A percentile compares a stretch with the other conserved stretches of the same genome.
Conservation (phyloP, 1,140 invertebrate species). For the Orchestia grillus region DNA sequence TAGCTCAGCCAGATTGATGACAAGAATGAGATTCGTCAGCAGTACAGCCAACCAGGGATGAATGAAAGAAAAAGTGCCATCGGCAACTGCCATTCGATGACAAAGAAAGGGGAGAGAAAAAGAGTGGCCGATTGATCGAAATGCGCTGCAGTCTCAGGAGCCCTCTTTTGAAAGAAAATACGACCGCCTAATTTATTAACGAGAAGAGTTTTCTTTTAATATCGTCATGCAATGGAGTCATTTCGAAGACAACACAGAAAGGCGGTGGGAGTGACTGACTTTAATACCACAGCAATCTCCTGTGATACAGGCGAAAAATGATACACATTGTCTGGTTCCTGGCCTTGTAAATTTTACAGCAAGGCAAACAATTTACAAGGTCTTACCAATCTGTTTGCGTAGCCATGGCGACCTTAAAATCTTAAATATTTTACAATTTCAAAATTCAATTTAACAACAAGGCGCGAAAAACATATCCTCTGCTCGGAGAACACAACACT, state of each 20-base stretch:
- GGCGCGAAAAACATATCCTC: too few species aligned
- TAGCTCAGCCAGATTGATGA: constrained; percentile 56
- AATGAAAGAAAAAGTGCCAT: constrained; percentile 20
- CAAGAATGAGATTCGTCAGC: constrained; percentile 56
- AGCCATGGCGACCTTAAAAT: too few species aligned
- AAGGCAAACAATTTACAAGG: too few species aligned
- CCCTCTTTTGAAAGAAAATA: not conserved
- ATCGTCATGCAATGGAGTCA: not conserved
- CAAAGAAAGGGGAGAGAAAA: not conserved
- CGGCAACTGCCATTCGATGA: not conserved
- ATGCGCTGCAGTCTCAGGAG: not conserved
- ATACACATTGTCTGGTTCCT: not conserved
- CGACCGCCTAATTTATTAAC: not conserved
- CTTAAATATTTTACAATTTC: too few species aligned
- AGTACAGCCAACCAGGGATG: constrained; percentile 18
- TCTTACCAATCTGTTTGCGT: too few species aligned
- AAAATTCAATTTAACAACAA: too few species aligned
- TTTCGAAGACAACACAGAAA: not conserved
- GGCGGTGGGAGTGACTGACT: too few species aligned
- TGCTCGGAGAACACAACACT: too few species aligned
- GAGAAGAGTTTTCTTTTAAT: not conserved
- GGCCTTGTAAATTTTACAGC: not conserved
- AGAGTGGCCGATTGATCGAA: not conserved
- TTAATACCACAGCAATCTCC: not conserved
- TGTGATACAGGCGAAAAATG: not conserved